phyloP scores from a whole-genome alignment of 2,797 vertebrate species.

The Sebastolobus alascanus region DNA sequence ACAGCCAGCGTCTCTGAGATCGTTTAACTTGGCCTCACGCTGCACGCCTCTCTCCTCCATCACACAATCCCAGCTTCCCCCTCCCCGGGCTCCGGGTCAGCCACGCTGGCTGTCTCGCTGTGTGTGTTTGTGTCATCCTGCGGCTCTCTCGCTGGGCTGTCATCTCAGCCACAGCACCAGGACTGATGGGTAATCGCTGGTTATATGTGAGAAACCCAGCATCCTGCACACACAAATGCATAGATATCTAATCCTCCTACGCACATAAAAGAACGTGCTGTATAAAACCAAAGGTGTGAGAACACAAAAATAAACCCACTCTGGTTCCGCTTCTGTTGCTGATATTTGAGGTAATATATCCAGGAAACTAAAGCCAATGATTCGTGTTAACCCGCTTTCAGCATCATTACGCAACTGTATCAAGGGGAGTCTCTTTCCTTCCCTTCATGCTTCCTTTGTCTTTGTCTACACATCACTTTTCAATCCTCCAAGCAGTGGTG shows the following conservation, averaged over 20 bases:
- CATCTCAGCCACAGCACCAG: constrained; percentile 53
- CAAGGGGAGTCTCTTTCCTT: constrained; percentile 15
- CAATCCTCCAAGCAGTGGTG: background rate
- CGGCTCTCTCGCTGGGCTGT: constrained; percentile 59
- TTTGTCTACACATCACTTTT: constrained; percentile 2
- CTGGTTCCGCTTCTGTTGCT: background rate
- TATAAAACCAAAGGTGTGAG: constrained; percentile 6
- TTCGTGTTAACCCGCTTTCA: constrained; percentile 42
- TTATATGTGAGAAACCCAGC: constrained; percentile 19
- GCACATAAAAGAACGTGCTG: background rate
- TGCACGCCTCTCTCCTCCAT: constrained; percentile 63
- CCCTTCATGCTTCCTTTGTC: constrained; percentile 2
- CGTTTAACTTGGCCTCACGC: constrained; percentile 78
- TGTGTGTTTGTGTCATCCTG: constrained; percentile 63
- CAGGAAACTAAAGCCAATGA: constrained; percentile 39
- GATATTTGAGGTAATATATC: constrained; percentile 11
- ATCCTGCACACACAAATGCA: constrained; percentile 4
- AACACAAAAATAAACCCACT: background rate
- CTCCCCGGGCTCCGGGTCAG: constrained; percentile 6
- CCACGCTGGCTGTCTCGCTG: constrained; percentile 38
- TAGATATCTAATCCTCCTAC: constrained; percentile 7
- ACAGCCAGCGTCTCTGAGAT: constrained; percentile 77
- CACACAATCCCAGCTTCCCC: constrained; percentile 52
- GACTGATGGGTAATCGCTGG: constrained; percentile 61
- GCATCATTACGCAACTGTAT: constrained; percentile 43